Base-by-base conservation (phyloP, 1,140 invertebrate genomes). In the Drosophila repletoides region DNA sequence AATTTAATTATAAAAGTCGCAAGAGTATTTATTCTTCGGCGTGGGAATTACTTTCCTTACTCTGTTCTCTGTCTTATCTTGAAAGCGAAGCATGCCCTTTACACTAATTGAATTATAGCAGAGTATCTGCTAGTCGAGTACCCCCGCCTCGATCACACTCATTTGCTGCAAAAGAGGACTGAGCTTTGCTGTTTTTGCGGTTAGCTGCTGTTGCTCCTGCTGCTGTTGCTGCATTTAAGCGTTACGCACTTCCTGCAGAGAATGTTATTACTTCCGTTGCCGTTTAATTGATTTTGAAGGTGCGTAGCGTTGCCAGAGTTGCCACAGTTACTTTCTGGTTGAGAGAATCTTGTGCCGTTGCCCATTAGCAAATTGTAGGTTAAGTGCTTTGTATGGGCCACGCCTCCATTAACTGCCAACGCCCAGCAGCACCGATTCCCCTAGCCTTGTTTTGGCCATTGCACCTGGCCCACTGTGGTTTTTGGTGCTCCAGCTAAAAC, bases 241-340 rank as follows among this genome's bases (percentile, higher is more conserved):
- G 75, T 58, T 79, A 86, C 80, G 74, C 79, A 84, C 79, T 84
- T 84, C 79, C 79, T 77, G 79, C 55, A 63, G 63, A 74, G 63
- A 84, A 80, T 86, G 80, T 86, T 84, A 86, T 84, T 84, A 86
- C 80, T 80, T 84, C 80, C 80, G 80, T 76, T 84, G 80, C 72
- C 80, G 38, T 86, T 84, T 84, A 86, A 84, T 84, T 84, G 80
- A 84, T 84, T 84, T 86, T 66, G 80, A 84, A 84, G 80, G 80
- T 80, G 79, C 71, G 49, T 86, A 40, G 36, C 53, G n/a, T n/a
- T n/a, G n/a, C n/a, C n/a, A n/a, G n/a, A 60, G 31, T 26, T 24
- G 10, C 6, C 12, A 5, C 7, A 26, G 24, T 12, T 28, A 49
- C 33, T n/a, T n/a, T n/a, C n/a, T n/a, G n/a, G n/a, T n/a, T 34